Evolutionary conservation across 1,140 invertebrate genomes (phyloP).

Genomic region (Ips typographus): DNA sequence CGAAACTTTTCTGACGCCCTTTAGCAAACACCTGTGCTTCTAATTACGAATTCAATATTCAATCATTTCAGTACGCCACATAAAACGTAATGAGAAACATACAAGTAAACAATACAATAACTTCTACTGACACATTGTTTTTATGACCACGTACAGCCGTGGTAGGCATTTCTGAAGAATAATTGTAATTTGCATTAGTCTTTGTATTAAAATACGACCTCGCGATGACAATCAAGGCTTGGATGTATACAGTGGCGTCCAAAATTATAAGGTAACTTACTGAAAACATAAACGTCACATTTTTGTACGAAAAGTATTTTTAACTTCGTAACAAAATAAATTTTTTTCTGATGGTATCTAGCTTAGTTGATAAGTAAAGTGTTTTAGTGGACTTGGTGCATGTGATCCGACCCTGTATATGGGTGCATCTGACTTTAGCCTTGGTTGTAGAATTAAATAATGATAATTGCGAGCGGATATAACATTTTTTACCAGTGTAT

Average conservation of each 20-base stretch:
- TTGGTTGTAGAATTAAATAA: constrained; percentile 19
- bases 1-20: too few relatives aligned
- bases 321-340: too few relatives aligned
- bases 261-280: background rate
- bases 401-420: constrained; percentile 3
- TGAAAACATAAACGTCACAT: background rate
- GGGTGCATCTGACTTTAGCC: constrained; percentile 26
- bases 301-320: too few relatives aligned
- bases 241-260: background rate
- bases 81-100: constrained; percentile 6
- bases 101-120: constrained; percentile 13
- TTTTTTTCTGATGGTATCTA: too few relatives aligned
- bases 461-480: constrained; percentile 22
- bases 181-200: constrained; percentile 9
- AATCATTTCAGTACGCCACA: constrained; percentile 3
- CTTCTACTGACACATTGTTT: constrained; percentile 8
- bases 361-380: background rate
- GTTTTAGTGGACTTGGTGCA: background rate
- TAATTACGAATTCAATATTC: background rate
- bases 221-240: constrained; percentile 6
- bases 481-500: constrained; percentile 15
- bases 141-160: constrained; percentile 9
- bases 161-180: constrained; percentile 4
- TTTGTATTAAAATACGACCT: constrained; percentile 17
- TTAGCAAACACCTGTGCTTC: background rate